Conservation (phyloP, 1,140 invertebrate species). For the Schlechtendalia chinensis region DNA sequence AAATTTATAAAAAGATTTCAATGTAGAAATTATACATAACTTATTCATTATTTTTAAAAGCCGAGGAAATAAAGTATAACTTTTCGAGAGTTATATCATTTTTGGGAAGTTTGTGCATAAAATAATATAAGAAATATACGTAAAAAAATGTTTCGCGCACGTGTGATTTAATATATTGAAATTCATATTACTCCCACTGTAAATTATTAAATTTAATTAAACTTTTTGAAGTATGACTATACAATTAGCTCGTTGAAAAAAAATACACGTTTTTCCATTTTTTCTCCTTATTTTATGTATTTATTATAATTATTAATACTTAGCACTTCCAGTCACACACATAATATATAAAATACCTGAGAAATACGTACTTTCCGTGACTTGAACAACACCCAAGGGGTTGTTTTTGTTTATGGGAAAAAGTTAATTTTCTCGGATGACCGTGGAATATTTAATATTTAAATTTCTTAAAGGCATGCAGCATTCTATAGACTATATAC, state of each 20-base stretch:
- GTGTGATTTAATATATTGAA: too few species aligned
- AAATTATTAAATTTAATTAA: constrained; percentile 14
- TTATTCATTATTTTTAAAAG: too few species aligned
- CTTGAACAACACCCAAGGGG: constrained; percentile 25
- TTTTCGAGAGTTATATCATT: too few species aligned
- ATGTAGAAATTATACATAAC: too few species aligned
- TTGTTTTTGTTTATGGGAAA: constrained; percentile 40
- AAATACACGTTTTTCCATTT: neutral
- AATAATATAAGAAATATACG: too few species aligned
- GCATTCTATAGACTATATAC: neutral
- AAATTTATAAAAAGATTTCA: too few species aligned
- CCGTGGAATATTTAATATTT: constrained; percentile 31
- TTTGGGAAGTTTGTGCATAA: too few species aligned
- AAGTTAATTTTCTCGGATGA: constrained; percentile 42
- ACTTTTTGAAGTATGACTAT: constrained; percentile 2
- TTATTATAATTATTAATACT: constrained; percentile 37
- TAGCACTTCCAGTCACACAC: neutral
- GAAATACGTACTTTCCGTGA: neutral
- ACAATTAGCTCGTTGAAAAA: neutral
- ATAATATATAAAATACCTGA: neutral
- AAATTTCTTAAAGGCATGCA: neutral
- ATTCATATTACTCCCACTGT: too few species aligned
- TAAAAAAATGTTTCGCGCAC: too few species aligned
- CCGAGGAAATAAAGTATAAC: too few species aligned
- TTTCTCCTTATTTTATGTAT: neutral